phyloP scores from a whole-genome alignment of 2,797 vertebrate species.

The Agapornis canus region DNA sequence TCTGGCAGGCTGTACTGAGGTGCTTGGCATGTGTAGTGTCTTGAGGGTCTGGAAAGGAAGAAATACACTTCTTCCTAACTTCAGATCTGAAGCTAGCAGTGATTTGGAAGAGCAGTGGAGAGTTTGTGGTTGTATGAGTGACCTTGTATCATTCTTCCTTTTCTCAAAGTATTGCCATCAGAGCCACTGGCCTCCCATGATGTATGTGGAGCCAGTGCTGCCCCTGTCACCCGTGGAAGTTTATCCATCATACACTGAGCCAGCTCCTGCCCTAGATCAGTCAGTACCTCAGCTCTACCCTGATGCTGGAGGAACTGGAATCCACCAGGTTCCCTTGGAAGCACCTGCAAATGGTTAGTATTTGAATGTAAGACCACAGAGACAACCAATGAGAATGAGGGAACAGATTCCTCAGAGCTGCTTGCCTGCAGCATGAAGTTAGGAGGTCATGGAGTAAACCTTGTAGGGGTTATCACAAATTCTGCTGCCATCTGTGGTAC shows the following conservation, averaged over 20 bases:
- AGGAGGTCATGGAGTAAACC: not conserved
- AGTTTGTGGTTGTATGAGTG: not conserved
- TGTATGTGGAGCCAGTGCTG: conserved; percentile 79
- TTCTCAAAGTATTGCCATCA: conserved; percentile 87
- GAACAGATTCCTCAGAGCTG: not conserved
- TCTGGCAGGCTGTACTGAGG: not conserved
- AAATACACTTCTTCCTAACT: not conserved
- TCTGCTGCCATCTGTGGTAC: not conserved
- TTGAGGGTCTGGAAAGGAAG: not conserved
- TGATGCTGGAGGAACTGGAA: conserved; percentile 73
- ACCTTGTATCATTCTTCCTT: not conserved
- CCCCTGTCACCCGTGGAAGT: conserved; percentile 65
- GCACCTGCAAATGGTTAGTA: conserved; percentile 62
- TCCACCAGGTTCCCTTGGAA: conserved; percentile 57
- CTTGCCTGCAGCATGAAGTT: not conserved
- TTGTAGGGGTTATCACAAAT: not conserved
- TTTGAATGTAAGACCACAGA: not conserved
- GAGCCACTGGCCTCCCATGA: conserved; percentile 85
- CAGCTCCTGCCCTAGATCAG: conserved; percentile 74
- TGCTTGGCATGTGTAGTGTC: not conserved
- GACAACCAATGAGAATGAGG: not conserved
- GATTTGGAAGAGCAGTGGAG: not conserved
- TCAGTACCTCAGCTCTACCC: conserved; percentile 71
- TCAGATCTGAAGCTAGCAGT: not conserved
- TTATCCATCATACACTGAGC: conserved; percentile 78